Percentiles rank a stretch among this genome's conserved stretches.
These are phyloP conservation scores for Gambelia wislizenii DNA, from an alignment of 2,797 vertebrate species.

Conservation along the genomic window DNA sequence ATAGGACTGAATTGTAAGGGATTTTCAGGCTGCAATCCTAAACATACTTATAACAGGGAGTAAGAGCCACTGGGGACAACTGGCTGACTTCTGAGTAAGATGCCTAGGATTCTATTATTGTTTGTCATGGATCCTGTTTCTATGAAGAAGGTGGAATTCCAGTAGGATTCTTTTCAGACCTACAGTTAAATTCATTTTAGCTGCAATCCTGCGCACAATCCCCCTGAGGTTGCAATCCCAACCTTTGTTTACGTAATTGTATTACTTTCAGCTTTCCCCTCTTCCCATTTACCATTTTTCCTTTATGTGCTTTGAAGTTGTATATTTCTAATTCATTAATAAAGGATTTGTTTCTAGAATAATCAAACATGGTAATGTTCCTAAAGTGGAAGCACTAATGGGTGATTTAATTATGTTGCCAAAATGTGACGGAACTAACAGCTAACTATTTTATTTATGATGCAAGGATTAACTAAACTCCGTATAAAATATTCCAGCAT, in stretches of 20 bases:
- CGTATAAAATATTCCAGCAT: slow-evolving; percentile 66
- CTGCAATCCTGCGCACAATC: background rate
- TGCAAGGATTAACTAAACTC: slow-evolving; percentile 64
- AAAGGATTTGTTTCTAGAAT: background rate
- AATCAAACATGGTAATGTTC: slow-evolving; percentile 35
- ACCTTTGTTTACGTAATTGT: background rate
- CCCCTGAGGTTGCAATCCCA: background rate
- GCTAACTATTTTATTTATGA: slow-evolving; percentile 67
- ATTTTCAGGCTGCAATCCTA: background rate
- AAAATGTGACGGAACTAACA: slow-evolving; percentile 66
- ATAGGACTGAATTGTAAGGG: background rate
- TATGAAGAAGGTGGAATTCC: background rate
- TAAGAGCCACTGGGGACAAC: background rate
- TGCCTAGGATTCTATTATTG: background rate
- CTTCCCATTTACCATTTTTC: background rate
- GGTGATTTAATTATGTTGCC: slow-evolving; percentile 62
- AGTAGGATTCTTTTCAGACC: background rate
- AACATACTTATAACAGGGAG: background rate
- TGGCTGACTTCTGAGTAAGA: background rate
- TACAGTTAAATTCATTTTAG: slow-evolving; percentile 5
- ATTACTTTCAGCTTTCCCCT: background rate
- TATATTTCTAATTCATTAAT: background rate
- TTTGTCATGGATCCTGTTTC: background rate
- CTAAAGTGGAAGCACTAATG: slow-evolving; percentile 48
- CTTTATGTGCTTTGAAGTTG: background rate